phyloP scores from a whole-genome alignment of 2,113 vertebrate species.

The Petroica traversi region DNA sequence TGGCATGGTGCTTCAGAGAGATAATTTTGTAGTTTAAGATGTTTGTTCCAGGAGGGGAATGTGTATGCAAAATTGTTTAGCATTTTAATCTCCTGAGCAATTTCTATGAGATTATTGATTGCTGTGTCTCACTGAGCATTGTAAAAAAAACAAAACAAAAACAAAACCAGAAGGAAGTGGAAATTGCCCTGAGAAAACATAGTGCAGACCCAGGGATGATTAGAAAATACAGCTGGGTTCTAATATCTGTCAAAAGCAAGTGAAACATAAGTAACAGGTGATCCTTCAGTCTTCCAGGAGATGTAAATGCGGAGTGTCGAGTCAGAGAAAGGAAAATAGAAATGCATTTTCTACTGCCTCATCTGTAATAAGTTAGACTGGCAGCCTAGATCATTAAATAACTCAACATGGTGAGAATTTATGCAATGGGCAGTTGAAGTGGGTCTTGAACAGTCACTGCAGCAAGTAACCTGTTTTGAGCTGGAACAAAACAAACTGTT shows the following conservation, averaged over 20 bases:
- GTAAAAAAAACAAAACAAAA: background rate
- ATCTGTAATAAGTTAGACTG: slow-evolving; percentile 14
- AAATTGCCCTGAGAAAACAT: background rate
- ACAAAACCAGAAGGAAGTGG: background rate
- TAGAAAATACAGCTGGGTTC: background rate
- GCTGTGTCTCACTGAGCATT: background rate
- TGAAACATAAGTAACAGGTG: background rate
- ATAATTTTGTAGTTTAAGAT: background rate
- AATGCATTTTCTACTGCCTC: background rate
- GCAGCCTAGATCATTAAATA: slow-evolving; percentile 10
- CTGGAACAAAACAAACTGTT: slow-evolving; percentile 51
- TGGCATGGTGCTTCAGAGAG: background rate
- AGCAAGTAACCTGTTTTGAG: background rate
- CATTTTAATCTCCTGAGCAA: background rate
- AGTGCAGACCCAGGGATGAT: background rate
- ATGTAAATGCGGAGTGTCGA: background rate
- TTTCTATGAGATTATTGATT: slow-evolving; percentile 3
- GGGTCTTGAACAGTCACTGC: background rate
- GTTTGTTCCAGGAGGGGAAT: background rate
- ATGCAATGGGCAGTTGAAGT: slow-evolving; percentile 29
- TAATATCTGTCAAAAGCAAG: background rate
- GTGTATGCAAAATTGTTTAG: background rate
- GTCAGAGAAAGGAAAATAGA: slow-evolving; percentile 6
- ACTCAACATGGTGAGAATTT: background rate
- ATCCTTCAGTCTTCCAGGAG: background rate